A percentile compares a stretch with the other conserved stretches of the same genome.
Evolutionary conservation across 2,113 vertebrate species (phyloP).

Genomic region (Onychostruthus taczanowskii): DNA sequence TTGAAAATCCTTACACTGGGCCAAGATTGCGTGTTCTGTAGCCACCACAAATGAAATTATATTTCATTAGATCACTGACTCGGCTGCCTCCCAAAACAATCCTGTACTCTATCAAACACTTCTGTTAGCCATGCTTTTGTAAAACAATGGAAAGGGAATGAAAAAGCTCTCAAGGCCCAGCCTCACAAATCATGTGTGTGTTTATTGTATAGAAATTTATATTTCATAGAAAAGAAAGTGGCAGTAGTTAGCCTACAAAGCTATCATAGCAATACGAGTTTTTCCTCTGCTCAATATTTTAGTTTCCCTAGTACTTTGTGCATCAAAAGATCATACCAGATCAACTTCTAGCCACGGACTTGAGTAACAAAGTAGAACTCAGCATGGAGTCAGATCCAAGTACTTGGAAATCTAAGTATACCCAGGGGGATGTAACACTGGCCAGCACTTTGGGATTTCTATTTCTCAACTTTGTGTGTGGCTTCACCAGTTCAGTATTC

Average conservation of each 20-base stretch:
- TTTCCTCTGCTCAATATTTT: background rate
- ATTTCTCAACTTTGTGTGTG: background rate
- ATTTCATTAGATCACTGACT: background rate
- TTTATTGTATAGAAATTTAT: background rate
- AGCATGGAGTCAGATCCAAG: background rate
- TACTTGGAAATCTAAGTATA: background rate
- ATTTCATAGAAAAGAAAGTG: background rate
- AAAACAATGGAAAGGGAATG: background rate
- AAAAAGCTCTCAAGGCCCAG: background rate
- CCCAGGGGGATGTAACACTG: background rate
- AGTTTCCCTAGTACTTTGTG: background rate
- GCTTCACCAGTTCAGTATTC: background rate
- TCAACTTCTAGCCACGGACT: background rate
- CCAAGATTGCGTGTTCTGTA: background rate
- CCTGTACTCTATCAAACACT: background rate
- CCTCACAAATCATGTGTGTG: background rate
- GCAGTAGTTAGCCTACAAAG: background rate
- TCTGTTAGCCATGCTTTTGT: background rate
- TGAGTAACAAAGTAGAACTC: background rate
- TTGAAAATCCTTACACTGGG: background rate
- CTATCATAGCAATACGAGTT: background rate
- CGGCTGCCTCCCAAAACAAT: background rate
- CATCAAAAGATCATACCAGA: background rate
- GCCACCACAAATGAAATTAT: background rate
- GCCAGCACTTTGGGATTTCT: background rate